Conservation (phyloP, 2,113 vertebrate genomes). For the Ageneiosus marmoratus region DNA sequence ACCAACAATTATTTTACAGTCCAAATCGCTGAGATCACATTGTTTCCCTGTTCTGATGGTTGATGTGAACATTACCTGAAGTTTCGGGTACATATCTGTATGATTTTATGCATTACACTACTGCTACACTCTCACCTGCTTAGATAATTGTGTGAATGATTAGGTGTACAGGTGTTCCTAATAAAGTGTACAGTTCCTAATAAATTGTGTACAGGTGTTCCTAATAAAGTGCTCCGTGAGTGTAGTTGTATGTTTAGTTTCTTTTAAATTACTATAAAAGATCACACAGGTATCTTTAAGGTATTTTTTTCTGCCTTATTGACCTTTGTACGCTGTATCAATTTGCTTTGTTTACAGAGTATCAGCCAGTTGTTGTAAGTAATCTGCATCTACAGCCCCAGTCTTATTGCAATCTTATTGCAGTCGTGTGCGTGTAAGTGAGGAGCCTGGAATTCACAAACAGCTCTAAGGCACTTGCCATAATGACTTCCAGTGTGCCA, state of each 20-base stretch:
- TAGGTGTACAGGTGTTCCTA: too few species aligned
- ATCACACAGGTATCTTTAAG: background rate
- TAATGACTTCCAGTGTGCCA: slow-evolving; percentile 44
- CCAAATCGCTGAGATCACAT: too few species aligned
- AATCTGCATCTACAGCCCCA: background rate
- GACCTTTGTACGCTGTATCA: background rate
- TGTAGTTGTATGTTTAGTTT: background rate
- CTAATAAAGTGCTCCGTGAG: too few species aligned
- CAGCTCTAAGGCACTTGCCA: slow-evolving; percentile 15
- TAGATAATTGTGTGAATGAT: too few species aligned
- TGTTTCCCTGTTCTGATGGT: too few species aligned
- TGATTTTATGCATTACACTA: too few species aligned
- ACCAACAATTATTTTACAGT: too few species aligned
- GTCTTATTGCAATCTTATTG: slow-evolving; percentile 19
- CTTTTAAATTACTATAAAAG: background rate
- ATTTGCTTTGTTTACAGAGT: slow-evolving; percentile 25
- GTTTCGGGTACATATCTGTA: too few species aligned
- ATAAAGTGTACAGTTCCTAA: too few species aligned
- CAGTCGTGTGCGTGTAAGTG: slow-evolving; percentile 20
- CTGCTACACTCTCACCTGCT: too few species aligned
- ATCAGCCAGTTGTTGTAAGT: background rate
- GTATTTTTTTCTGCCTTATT: background rate
- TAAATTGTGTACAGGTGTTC: too few species aligned
- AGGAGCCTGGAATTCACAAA: slow-evolving; percentile 20
- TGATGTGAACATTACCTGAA: too few species aligned